A percentile compares a stretch with the other conserved stretches of the same genome.
These are phyloP conservation scores for Acropternis orthonyx DNA, from an alignment of 2,797 vertebrate species.

Conservation along the genomic window DNA sequence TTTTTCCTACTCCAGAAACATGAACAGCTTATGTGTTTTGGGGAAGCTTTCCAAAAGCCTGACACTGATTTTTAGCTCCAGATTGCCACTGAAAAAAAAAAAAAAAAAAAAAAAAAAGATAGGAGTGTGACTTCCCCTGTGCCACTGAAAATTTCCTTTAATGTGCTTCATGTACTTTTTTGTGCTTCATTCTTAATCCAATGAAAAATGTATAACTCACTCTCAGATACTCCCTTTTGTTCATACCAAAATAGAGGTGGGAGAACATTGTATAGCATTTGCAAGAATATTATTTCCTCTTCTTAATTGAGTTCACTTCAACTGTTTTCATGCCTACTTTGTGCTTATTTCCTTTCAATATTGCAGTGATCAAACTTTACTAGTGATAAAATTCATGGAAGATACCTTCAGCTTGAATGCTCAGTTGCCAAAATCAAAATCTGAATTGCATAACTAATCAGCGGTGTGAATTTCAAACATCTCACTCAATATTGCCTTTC, in stretches of 20 bases:
- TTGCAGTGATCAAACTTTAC: background rate
- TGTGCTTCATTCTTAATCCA: background rate
- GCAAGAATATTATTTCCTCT: background rate
- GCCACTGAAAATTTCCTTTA: background rate
- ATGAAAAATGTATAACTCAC: background rate
- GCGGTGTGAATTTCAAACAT: background rate
- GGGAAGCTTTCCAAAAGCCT: background rate
- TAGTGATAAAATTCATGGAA: background rate
- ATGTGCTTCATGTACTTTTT: background rate
- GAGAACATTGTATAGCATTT: background rate
- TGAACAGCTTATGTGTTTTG: background rate
- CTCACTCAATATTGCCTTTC: background rate
- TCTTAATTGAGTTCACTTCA: background rate
- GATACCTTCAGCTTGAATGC: background rate
- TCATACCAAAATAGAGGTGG: background rate
- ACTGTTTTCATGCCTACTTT: background rate
- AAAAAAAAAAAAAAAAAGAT: slow-evolving; percentile 8
- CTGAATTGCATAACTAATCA: background rate
- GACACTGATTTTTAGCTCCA: background rate
- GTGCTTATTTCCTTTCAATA: background rate
- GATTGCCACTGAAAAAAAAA: background rate
- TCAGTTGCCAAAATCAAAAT: background rate
- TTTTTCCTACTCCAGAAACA: background rate
- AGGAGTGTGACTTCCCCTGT: background rate
- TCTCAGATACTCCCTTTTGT: background rate